Evolutionary conservation across 1,140 invertebrate species (phyloP).

Genomic region (Saccostrea glomerata): DNA sequence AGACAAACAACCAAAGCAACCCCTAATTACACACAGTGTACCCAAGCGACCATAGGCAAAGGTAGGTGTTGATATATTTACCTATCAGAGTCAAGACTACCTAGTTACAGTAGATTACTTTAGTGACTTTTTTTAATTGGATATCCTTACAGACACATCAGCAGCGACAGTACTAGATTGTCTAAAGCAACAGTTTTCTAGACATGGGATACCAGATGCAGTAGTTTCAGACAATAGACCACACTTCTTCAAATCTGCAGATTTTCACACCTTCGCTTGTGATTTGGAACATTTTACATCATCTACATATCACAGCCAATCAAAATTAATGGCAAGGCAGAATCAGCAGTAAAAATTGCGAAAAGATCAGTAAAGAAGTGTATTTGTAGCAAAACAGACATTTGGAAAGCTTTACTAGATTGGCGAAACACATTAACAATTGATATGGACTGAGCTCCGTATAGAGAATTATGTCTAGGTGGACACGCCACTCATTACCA

Average conservation of each 20-base stretch:
- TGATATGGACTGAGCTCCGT: constrained; percentile 45
- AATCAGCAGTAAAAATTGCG: too few species aligned
- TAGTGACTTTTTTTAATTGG: constrained; percentile 57
- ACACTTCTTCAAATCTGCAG: constrained; percentile 56
- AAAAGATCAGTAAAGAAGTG: too few species aligned
- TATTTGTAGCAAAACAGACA: too few species aligned
- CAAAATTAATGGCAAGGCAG: constrained; percentile 66
- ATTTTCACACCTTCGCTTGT: constrained; percentile 57
- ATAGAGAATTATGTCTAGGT: constrained; percentile 24
- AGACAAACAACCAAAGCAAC: too few species aligned
- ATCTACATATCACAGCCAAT: constrained; percentile 52
- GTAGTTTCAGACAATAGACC: constrained; percentile 49
- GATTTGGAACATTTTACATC: constrained; percentile 60
- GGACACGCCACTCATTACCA: constrained; percentile 19
- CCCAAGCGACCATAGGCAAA: too few species aligned
- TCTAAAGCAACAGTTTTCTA: constrained; percentile 50
- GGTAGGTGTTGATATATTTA: too few species aligned
- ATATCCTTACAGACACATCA: constrained; percentile 45
- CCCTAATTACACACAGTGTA: too few species aligned
- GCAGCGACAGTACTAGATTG: constrained; percentile 54
- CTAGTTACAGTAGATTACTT: constrained; percentile 61
- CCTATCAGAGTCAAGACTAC: too few species aligned
- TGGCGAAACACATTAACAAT: too few species aligned
- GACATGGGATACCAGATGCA: constrained; percentile 58
- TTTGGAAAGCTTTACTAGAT: too few species aligned